Base-by-base conservation (phyloP, 1,140 invertebrate genomes). In the Zaprionus ghesquierei region DNA sequence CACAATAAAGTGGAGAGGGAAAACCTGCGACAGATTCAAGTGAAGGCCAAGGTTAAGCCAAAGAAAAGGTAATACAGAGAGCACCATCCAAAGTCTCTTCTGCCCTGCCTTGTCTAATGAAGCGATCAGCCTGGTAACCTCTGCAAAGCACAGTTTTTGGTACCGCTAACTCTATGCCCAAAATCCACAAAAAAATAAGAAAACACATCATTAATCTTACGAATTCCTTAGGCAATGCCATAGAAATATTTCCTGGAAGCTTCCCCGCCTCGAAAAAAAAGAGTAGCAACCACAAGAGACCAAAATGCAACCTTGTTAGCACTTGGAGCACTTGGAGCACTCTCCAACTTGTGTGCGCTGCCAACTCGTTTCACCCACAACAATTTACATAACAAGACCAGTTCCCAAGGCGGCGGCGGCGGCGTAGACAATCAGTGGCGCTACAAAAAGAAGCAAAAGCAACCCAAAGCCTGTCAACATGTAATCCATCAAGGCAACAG, bases 331-430 rank as follows among this genome's bases (percentile, higher is more conserved):
- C 84, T 79, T 79, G 72, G 56, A 69, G 27, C 55, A 66, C 18
- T 58, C 65, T 18, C 15, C 41, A 53, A 59, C 62, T 41, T 41
- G 35, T 41, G 35, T 41, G 6, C 18, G 18, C 41, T 46, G 41
- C 41, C 18, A 46, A 77, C 78, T 73, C 33, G 69, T 46, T 87
- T 76, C 84, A 89, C 84, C 84, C 79, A 79, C 72, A 69, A 89
- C 75, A 59, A 89, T 89, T 89, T 89, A 89, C 84, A 89, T 89
- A 89, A 89, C 80, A 89, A 89, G 84, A 85, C 77, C 84, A 89
- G 82, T 82, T 87, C 84, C 82, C 82, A 87, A 82, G 79, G 71
- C 77, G 63, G 38, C n/a, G n/a, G 10, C 8, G 29, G 3, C 8
- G 29, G 8, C 18, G 59, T 59, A 53, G 61, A 89, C 82, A 87